These are phyloP conservation scores for Diplogasteroides magnus DNA, from an alignment of 1,140 invertebrate species.

Conservation along the genomic window DNA sequence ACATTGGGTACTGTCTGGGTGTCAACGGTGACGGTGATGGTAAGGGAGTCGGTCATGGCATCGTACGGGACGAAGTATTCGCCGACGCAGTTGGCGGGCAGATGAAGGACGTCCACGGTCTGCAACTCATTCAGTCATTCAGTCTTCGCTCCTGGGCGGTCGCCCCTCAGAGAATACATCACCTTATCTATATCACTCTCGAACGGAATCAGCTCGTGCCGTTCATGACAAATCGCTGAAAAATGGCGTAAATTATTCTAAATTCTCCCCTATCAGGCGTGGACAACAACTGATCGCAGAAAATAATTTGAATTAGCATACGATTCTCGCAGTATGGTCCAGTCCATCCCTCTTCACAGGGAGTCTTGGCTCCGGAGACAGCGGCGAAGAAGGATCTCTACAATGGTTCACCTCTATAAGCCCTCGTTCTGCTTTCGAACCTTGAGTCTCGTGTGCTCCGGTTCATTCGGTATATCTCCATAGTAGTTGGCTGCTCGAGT, in stretches of 20 bases:
- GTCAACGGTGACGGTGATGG: background rate
- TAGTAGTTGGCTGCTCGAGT: too few relatives aligned
- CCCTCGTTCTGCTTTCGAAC: too few relatives aligned
- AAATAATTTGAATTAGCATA: conserved; percentile 3
- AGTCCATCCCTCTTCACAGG: conserved; percentile 36
- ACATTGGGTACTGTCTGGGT: background rate
- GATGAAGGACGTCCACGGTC: background rate
- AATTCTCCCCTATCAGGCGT: background rate
- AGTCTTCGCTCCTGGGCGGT: background rate
- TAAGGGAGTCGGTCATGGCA: background rate
- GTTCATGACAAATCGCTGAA: background rate
- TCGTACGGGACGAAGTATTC: background rate
- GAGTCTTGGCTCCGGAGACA: conserved; percentile 9
- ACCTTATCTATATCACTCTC: background rate
- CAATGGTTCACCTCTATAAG: too few relatives aligned
- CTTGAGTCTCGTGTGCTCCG: too few relatives aligned
- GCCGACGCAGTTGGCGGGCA: background rate
- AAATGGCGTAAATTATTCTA: background rate
- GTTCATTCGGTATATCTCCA: too few relatives aligned
- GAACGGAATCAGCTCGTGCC: background rate
- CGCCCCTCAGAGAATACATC: background rate
- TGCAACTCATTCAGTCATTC: background rate
- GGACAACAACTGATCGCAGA: background rate
- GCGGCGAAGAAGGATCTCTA: conserved; percentile 23
- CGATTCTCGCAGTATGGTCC: conserved; percentile 36